Evolutionary conservation across 2,888 invertebrate species (phyloP).

Genomic region (Mermis nigrescens): DNA sequence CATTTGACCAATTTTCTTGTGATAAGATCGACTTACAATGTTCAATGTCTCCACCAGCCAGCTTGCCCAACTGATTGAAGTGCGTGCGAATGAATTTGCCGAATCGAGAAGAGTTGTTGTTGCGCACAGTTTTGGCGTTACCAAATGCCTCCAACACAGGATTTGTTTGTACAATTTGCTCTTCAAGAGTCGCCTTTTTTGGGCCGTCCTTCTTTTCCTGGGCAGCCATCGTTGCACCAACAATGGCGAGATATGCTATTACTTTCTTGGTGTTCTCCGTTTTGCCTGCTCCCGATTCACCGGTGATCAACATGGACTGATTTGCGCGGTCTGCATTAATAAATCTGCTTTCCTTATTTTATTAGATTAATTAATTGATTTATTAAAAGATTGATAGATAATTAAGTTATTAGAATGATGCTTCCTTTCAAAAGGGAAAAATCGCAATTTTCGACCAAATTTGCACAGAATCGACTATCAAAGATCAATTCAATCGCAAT

Average conservation of each 20-base stretch:
- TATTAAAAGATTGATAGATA: no score
- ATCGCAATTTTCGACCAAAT: no score
- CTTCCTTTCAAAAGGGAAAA: no score
- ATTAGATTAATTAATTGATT: no score
- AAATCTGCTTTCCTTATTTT: no score
- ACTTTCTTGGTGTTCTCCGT: slow-evolving; percentile 99
- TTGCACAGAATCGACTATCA: no score
- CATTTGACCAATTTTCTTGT: no score
- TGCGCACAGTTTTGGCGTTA: slow-evolving; percentile 97
- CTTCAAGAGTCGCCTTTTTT: slow-evolving; percentile 52
- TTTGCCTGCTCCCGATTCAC: slow-evolving; percentile 97
- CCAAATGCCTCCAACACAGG: slow-evolving; percentile 94
- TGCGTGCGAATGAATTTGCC: slow-evolving; percentile 99
- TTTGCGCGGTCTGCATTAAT: slow-evolving; percentile 30
- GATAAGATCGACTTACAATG: slow-evolving; percentile 74
- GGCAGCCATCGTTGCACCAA: slow-evolving; percentile 42
- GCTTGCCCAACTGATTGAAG: slow-evolving; percentile 93
- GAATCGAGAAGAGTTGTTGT: slow-evolving; percentile 99
- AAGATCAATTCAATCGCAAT: no score
- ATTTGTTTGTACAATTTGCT: slow-evolving; percentile 97
- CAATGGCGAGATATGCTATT: slow-evolving; percentile 72
- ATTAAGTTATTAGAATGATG: no score
- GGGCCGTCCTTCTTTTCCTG: neutral
- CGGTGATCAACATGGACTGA: slow-evolving; percentile 36
- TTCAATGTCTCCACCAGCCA: slow-evolving; percentile 99